Evolutionary conservation across 2,797 vertebrate genomes (phyloP).

Genomic region (Poeciliopsis presidionis): DNA sequence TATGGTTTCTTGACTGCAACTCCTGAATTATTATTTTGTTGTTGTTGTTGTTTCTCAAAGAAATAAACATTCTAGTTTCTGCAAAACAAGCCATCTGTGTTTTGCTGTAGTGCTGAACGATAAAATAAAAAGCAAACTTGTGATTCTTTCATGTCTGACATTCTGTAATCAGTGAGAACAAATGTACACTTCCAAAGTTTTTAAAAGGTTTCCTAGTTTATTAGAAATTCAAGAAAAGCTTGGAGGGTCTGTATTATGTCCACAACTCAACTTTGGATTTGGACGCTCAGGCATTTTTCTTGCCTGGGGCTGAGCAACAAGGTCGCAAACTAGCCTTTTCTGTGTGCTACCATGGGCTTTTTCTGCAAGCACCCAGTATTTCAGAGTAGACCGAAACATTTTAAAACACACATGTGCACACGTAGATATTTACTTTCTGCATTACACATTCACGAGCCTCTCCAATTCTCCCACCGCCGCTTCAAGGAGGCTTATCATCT

Average conservation of each 20-base stretch:
- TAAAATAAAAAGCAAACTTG: constrained; percentile 18
- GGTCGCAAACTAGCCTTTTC: background rate
- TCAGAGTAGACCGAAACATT: constrained; percentile 16
- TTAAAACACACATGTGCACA: constrained; percentile 13
- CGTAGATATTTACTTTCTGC: constrained; percentile 25
- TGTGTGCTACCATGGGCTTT: background rate
- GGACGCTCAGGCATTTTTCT: background rate
- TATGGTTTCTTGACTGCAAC: background rate
- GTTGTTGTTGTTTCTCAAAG: background rate
- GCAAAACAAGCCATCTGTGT: constrained; percentile 7
- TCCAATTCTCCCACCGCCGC: constrained; percentile 35
- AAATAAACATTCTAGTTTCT: constrained; percentile 1
- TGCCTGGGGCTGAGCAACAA: background rate
- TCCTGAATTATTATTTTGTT: background rate
- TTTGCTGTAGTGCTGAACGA: constrained; percentile 16
- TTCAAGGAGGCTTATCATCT: constrained; percentile 54
- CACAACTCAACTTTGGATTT: background rate
- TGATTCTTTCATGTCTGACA: constrained; percentile 9
- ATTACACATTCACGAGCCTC: constrained; percentile 49
- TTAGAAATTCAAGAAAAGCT: background rate
- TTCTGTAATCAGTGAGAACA: constrained; percentile 17
- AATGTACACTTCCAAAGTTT: constrained; percentile 10
- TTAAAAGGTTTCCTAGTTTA: constrained; percentile 10
- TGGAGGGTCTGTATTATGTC: background rate
- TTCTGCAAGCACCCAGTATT: background rate